Evolutionary conservation across 2,888 invertebrate species (phyloP), one percentile per base, ranked within the genome.

Genomic region (Trypoxylon attenuatum): DNA sequence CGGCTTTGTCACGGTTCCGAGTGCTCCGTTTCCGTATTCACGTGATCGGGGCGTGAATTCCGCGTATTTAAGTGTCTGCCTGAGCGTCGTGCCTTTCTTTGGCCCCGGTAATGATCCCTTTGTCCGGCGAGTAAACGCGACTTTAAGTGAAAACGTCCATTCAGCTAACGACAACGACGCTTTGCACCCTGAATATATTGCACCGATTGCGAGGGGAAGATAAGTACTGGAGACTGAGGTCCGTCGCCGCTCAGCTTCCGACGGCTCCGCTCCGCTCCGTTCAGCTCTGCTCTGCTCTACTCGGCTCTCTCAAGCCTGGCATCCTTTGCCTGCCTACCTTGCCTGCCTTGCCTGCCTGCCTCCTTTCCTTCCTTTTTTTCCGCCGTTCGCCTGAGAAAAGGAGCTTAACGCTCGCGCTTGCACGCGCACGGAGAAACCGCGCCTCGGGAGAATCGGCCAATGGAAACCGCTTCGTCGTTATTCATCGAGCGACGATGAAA

Each of bases 31-130:
- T 73, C 73, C 75, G 73, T 80, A 82, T 76, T 76, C 77, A 69
- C 72, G 71, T 82, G 83, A 84, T 82, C 82, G 80, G 79, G 81
- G 82, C 80, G 83, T 82, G 82, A 83, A 84, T 83, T 82, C 81
- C 81, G 81, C 79, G 80, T 80, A 79, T 81, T 83, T 82, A 82
- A 82, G 81, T 81, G 84, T 83, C 83, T 74, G 77, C 69, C 68
- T 58, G 68, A 72, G 63, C 76, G 72, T 69, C 69, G 70, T 54
- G 68, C 73, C 77, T 80, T 82, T 81, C 80, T 82, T 79, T 61
- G 63, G 60, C 69, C 73, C 57, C 72, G 70, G 81, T 84, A 84
- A 83, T 82, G 84, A 85, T 83, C 83, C 83, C 84, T 85, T 85
- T 84, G 84, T 85, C 80, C 83, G 53, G 65, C 55, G 60, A 56